Evolutionary conservation across 2,113 vertebrate genomes (phyloP).

Genomic region (Larimichthys polyactis): DNA sequence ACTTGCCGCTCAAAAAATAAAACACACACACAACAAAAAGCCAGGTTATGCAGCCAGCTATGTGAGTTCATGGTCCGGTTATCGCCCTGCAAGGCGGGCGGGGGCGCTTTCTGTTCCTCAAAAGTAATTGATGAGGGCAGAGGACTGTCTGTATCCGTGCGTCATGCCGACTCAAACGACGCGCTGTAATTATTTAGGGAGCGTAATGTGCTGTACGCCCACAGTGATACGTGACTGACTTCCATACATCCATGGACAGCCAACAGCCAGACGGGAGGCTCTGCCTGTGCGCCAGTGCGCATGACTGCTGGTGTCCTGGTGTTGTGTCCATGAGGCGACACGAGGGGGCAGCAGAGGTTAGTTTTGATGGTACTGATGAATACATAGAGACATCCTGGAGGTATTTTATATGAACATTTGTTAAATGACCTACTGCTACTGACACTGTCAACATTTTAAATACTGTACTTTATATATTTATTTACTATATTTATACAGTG

Average conservation of each 20-base stretch:
- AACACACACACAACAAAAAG: background rate
- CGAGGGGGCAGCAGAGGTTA: conserved; percentile 28
- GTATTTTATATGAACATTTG: too few relatives aligned
- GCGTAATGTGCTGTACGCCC: background rate
- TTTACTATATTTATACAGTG: too few relatives aligned
- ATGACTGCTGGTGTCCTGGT: background rate
- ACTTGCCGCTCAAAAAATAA: background rate
- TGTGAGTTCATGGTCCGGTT: too few relatives aligned
- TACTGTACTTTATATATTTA: too few relatives aligned
- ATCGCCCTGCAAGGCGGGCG: background rate
- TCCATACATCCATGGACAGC: conserved; percentile 8
- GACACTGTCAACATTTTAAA: too few relatives aligned
- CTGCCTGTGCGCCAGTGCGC: background rate
- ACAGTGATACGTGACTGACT: conserved; percentile 54
- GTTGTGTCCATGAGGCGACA: background rate
- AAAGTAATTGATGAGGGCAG: background rate
- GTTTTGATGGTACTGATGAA: background rate
- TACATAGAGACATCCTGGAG: background rate
- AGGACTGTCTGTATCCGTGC: background rate
- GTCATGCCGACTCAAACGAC: conserved; percentile 22
- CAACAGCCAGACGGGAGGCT: background rate
- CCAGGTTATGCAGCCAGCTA: background rate
- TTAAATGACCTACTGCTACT: too few relatives aligned
- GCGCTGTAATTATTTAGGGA: conserved; percentile 1
- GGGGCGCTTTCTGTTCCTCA: background rate